Evolutionary conservation across 2,113 vertebrate genomes (phyloP).

Genomic region (Colaptes auratus): DNA sequence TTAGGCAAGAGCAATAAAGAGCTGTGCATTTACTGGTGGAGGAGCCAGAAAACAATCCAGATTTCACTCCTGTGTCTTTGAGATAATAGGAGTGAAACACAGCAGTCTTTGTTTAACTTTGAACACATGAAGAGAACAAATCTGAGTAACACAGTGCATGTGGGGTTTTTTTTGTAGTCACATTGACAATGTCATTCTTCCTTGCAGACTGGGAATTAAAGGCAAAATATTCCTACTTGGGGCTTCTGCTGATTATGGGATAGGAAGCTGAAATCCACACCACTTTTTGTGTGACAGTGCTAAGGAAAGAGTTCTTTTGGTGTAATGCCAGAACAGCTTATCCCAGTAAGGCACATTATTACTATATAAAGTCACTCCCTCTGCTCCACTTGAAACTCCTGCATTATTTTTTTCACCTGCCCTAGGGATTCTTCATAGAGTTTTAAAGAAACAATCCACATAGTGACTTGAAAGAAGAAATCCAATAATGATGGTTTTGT

Average conservation of each 20-base stretch:
- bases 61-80: slow-evolving; percentile 32
- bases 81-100: neutral
- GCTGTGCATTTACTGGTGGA: neutral
- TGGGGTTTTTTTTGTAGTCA: neutral
- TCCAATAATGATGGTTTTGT: neutral
- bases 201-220: neutral
- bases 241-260: neutral
- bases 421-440: neutral
- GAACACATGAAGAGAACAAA: neutral
- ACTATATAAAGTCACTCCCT: neutral
- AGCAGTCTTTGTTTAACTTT: slow-evolving; percentile 27
- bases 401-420: neutral
- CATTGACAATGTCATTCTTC: neutral
- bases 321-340: accelerated
- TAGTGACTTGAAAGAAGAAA: neutral
- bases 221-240: neutral
- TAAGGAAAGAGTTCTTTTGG: neutral
- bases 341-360: neutral
- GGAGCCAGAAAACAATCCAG: neutral
- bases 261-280: neutral
- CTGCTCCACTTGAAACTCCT: neutral
- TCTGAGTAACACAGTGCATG: neutral
- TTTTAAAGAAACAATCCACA: neutral
- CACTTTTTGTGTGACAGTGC: neutral
- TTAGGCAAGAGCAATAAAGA: neutral